Percentiles rank a stretch among this genome's conserved stretches.
These are phyloP conservation scores for Gisinianus flammeolus DNA, from an alignment of 2,888 invertebrate genomes.

Conservation along the genomic window DNA sequence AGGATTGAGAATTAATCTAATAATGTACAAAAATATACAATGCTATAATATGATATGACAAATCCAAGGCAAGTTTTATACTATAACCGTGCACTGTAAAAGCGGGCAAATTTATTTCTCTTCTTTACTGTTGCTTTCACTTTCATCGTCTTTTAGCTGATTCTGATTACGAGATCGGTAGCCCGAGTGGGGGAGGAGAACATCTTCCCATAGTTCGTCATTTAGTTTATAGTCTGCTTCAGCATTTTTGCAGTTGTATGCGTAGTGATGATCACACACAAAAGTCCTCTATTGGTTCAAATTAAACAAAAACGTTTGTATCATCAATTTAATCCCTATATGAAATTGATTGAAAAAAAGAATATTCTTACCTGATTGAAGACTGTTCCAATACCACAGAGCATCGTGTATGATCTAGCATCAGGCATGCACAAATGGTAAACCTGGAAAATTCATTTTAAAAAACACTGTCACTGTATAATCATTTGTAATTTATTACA, in stretches of 20 bases:
- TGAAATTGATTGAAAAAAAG: not conserved
- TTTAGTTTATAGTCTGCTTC: conserved; percentile 51
- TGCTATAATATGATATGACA: no score
- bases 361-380: conserved; percentile 57
- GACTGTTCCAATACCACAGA: conserved; percentile 59
- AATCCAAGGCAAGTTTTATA: not conserved
- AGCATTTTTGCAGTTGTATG: conserved; percentile 51
- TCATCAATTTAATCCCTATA: not conserved
- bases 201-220: conserved; percentile 51
- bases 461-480: no score
- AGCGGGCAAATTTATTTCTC: not conserved
- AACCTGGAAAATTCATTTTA: conserved; percentile 48
- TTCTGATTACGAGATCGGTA: conserved; percentile 13
- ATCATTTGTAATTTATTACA: no score
- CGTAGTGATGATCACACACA: conserved; percentile 59
- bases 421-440: conserved; percentile 59
- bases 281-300: conserved; percentile 44
- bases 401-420: conserved; percentile 56
- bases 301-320: not conserved
- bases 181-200: conserved; percentile 40
- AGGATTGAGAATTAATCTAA: not conserved
- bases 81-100: not conserved
- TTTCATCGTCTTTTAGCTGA: conserved; percentile 15
- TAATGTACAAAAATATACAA: not conserved
- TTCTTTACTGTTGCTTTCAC: not conserved